Conservation (phyloP, 2,113 vertebrate genomes). For the Mesitornis unicolor region DNA sequence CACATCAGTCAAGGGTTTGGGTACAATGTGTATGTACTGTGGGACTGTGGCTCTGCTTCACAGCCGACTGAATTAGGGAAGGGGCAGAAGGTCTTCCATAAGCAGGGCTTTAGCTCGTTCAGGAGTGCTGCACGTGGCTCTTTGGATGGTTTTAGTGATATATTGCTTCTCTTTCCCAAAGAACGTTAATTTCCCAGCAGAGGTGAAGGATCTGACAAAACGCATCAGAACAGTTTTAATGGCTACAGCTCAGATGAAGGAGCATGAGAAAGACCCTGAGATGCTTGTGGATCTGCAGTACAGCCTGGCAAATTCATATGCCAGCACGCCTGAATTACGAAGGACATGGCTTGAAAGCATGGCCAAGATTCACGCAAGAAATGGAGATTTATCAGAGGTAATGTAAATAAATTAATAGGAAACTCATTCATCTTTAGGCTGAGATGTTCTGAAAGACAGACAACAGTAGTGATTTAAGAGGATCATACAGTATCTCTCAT, state of each 20-base stretch:
- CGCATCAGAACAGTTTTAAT: conserved; percentile 94
- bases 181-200: conserved; percentile 92
- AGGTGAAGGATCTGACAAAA: conserved; percentile 97
- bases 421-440: neutral
- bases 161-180: conserved; percentile 76
- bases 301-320: conserved; percentile 96
- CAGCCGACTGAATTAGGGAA: neutral
- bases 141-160: conserved; percentile 18
- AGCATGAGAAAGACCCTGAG: conserved; percentile 97
- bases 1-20: neutral
- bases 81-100: neutral
- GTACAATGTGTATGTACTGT: fast-evolving
- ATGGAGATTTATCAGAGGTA: conserved; percentile 97
- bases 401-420: neutral
- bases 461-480: neutral
- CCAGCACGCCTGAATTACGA: conserved; percentile 93
- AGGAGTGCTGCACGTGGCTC: neutral
- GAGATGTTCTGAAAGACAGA: neutral
- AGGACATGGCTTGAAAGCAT: conserved; percentile 98
- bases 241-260: conserved; percentile 99
- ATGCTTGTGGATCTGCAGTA: conserved; percentile 98
- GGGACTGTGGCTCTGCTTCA: neutral
- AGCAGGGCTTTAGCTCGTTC: neutral
- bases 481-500: neutral
- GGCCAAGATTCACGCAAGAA: conserved; percentile 95